Evolutionary conservation across 2,888 invertebrate genomes (phyloP).

Genomic region (Brachyopa scutellaris): DNA sequence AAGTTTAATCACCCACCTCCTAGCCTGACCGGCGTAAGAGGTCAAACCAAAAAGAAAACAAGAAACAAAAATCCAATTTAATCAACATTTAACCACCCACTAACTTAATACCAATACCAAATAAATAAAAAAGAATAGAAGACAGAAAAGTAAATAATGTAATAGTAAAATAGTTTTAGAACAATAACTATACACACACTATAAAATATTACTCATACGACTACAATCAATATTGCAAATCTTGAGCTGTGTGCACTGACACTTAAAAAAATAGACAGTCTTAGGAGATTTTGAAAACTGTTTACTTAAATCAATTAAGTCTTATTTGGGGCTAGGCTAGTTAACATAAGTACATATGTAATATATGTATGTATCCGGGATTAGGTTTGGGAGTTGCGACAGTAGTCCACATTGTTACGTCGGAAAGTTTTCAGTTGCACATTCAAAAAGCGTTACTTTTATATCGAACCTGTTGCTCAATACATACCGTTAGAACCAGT

Average conservation of each 20-base stretch:
- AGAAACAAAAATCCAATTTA: conserved; percentile 14
- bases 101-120: not conserved
- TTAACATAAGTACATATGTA: too few relatives aligned
- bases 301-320: too few relatives aligned
- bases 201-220: conserved; percentile 3
- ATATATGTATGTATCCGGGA: too few relatives aligned
- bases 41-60: conserved; percentile 23
- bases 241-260: conserved; percentile 10
- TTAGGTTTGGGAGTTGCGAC: too few relatives aligned
- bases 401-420: too few relatives aligned
- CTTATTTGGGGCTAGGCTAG: too few relatives aligned
- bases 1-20: conserved; percentile 47
- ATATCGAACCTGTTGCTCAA: too few relatives aligned
- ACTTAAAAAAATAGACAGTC: conserved; percentile 10
- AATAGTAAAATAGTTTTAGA: conserved; percentile 45
- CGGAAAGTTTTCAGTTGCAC: too few relatives aligned
- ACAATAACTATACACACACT: conserved; percentile 40
- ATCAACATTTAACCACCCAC: conserved; percentile 47
- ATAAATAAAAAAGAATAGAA: conserved; percentile 1
- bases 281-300: too few relatives aligned
- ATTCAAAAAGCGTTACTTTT: too few relatives aligned
- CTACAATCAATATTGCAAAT: conserved; percentile 16
- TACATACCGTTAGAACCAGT: too few relatives aligned
- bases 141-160: not conserved
- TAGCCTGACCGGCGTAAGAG: conserved; percentile 24